phyloP scores from a whole-genome alignment of 2,888 invertebrate species.

The Ashinkailepas kermadecensis region DNA sequence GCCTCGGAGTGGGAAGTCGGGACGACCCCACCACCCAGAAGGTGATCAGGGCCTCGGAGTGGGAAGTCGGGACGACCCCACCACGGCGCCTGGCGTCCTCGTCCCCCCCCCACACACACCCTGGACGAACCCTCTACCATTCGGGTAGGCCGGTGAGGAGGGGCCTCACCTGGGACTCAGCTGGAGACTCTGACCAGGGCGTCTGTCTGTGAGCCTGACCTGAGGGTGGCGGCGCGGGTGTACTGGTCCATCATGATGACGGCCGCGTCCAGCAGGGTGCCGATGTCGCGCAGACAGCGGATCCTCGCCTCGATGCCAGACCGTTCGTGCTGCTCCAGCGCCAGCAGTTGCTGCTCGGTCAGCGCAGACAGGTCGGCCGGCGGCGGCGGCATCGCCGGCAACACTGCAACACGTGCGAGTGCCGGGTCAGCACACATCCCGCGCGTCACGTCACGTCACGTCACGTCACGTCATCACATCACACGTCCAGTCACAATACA shows the following conservation, averaged over 20 bases:
- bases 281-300: slow-evolving; percentile 72
- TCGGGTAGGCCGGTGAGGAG: too few relatives aligned
- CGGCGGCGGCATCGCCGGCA: slow-evolving; percentile 36
- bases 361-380: slow-evolving; percentile 50
- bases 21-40: too few relatives aligned
- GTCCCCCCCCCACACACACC: too few relatives aligned
- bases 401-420: not conserved
- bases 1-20: too few relatives aligned
- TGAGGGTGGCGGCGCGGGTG: slow-evolving; percentile 45
- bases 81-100: too few relatives aligned
- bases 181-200: not conserved
- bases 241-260: slow-evolving; percentile 48
- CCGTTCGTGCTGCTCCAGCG: slow-evolving; percentile 83
- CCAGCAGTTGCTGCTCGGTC: slow-evolving; percentile 70
- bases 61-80: too few relatives aligned
- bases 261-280: slow-evolving; percentile 86
- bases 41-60: too few relatives aligned
- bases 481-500: too few relatives aligned
- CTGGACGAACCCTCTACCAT: too few relatives aligned
- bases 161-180: not conserved
- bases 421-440: too few relatives aligned
- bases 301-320: slow-evolving; percentile 84
- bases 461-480: too few relatives aligned
- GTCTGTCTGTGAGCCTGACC: not conserved
- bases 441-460: too few relatives aligned